Evolutionary conservation across 1,140 invertebrate species (phyloP).

Genomic region (Globodera ellingtonae): DNA sequence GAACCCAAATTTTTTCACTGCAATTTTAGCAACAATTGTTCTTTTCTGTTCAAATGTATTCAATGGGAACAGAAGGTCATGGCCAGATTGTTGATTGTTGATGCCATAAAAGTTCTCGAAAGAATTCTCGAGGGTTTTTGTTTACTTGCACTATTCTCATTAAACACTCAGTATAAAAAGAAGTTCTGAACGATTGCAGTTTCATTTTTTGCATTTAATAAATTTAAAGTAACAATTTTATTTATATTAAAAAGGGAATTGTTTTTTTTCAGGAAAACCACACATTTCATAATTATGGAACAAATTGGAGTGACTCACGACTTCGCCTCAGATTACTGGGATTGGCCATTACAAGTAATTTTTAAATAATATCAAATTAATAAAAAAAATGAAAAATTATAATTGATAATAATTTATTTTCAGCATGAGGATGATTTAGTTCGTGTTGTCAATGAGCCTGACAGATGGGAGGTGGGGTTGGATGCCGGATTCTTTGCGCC

Average conservation of each 20-base stretch:
- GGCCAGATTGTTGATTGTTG: neutral
- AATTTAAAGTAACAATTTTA: neutral
- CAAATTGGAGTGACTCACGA: neutral
- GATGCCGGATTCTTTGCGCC: slow-evolving; percentile 60
- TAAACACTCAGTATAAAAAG: no score
- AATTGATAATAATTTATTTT: neutral
- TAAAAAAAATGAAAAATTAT: neutral
- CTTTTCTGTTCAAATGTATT: no score
- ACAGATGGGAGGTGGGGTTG: slow-evolving; percentile 62
- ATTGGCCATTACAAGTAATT: neutral
- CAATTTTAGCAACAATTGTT: no score
- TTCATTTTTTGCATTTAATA: neutral
- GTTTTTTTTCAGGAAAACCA: neutral
- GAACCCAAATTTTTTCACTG: no score
- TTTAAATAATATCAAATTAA: neutral
- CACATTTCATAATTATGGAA: neutral
- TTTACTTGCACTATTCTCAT: no score
- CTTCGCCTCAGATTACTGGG: neutral
- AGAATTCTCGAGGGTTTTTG: no score
- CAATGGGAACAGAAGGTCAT: no score
- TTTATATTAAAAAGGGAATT: neutral
- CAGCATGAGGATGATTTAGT: slow-evolving; percentile 43
- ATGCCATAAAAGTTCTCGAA: neutral
- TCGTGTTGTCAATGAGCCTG: slow-evolving; percentile 48
- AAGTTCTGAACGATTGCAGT: neutral